phyloP scores from a whole-genome alignment of 2,888 invertebrate genomes.

The Julus scanicus region DNA sequence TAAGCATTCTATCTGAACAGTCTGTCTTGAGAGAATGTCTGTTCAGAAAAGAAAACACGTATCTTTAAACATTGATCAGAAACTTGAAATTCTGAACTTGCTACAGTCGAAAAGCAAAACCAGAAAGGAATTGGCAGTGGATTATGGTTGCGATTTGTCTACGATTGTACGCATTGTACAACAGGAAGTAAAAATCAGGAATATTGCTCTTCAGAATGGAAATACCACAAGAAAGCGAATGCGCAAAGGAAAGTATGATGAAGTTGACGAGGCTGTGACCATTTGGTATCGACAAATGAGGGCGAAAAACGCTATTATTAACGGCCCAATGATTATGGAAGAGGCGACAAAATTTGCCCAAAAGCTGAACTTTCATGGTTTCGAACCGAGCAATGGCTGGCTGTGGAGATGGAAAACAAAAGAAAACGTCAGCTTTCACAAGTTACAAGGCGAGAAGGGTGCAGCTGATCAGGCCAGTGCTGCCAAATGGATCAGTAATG shows the following conservation, averaged over 20 bases:
- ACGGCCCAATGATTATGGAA: slow-evolving; percentile 5
- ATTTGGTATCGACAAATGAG: background rate
- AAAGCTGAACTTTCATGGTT: background rate
- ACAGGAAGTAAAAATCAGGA: slow-evolving; percentile 26
- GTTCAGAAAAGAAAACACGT: too few relatives aligned
- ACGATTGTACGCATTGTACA: slow-evolving; percentile 24
- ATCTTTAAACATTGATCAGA: slow-evolving; percentile 26
- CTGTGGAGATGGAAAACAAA: slow-evolving; percentile 47
- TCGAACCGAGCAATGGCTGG: slow-evolving; percentile 52
- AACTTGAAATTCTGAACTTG: background rate
- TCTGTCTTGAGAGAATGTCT: too few relatives aligned
- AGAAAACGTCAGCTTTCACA: too few relatives aligned
- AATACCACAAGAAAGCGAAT: background rate
- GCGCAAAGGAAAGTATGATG: slow-evolving; percentile 30
- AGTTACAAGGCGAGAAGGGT: too few relatives aligned
- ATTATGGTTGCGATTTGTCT: slow-evolving; percentile 4
- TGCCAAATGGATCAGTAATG: too few relatives aligned
- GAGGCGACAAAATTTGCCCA: slow-evolving; percentile 22
- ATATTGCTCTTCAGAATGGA: slow-evolving; percentile 27
- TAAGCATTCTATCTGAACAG: too few relatives aligned
- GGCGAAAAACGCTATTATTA: slow-evolving; percentile 7
- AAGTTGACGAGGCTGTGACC: background rate
- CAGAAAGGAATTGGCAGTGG: background rate
- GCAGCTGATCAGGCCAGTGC: too few relatives aligned
- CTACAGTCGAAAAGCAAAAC: background rate